Evolutionary conservation across 2,113 vertebrate species (phyloP).

Genomic region (Apteryx mantelli): DNA sequence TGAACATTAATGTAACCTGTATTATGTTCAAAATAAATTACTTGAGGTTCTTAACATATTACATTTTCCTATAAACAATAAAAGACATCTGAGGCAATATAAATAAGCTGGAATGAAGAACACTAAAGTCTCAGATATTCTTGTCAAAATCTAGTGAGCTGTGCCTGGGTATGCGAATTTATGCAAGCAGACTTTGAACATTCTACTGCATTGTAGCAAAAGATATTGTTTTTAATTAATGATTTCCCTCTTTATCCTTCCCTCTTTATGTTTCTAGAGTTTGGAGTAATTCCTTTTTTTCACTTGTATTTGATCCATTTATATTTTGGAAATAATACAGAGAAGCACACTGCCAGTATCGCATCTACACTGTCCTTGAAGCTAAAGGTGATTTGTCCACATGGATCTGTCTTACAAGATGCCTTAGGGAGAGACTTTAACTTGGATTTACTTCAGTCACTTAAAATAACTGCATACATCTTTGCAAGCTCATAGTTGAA

Average conservation of each 20-base stretch:
- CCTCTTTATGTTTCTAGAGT: background rate
- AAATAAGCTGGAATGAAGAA: background rate
- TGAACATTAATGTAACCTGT: background rate
- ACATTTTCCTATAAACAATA: background rate
- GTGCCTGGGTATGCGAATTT: rapidly evolving
- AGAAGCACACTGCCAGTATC: background rate
- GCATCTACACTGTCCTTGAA: background rate
- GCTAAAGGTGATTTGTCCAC: background rate
- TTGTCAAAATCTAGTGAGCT: background rate
- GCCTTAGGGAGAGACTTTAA: background rate
- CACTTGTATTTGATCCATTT: background rate
- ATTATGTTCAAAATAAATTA: background rate
- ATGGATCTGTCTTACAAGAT: background rate
- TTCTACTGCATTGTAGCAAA: background rate
- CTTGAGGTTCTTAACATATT: background rate
- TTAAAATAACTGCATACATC: background rate
- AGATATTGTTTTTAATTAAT: background rate
- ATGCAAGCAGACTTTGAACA: background rate
- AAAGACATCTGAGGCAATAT: background rate
- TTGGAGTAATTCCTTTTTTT: background rate
- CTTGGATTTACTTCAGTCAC: background rate
- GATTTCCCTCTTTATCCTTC: background rate
- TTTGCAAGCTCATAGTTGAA: background rate
- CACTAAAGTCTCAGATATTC: background rate
- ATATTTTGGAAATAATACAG: background rate